Evolutionary conservation across 2,797 vertebrate genomes (phyloP), one percentile per base, ranked within the genome.

Genomic region (Pangasius mekongensis): DNA sequence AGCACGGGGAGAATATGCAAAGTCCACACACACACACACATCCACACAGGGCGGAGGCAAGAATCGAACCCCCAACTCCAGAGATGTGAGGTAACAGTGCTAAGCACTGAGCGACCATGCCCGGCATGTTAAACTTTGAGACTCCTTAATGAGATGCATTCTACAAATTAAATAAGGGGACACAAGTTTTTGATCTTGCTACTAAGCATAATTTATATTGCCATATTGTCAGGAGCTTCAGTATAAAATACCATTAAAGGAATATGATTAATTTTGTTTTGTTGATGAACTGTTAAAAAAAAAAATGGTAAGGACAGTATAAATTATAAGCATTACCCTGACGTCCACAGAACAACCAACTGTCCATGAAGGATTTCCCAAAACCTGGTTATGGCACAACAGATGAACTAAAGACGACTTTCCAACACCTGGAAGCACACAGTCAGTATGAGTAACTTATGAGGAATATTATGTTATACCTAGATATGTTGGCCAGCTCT

Each of bases 291-390:
- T 74, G 43, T 7, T 47, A 43, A 43, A n/a, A 49, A 54, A 33
- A 56, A 9, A 7, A 7, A 14, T 0, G 9, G 5, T 56, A 22
- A 22, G 16, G 30, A 49, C 82, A 67, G 30, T 9, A 71, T 22
- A 27, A 1, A 14, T 67, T 11, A 58, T 83, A 2, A 16, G 66
- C 8, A 93, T 96, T 96, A 99, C 99, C 97, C 99, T 96, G 58
- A 99, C 97, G 89, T 99, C 98, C 94, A 99, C 98, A 0, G 99
- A 99, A 89, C 99, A 99, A 90, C 99, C 98, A 60, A 99, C 98
- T 0, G 99, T 99, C 98, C 99, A 99, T 0, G 98, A 99, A 0
- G 99, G 98, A 92, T 99, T 99, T 90, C 97, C 98, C 93, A 99
- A 91, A 86, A 98, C 98, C 83, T 99, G 98, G 94, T 98, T 99